These are phyloP conservation scores for Sorex maritimensis DNA, from an alignment of 2,797 vertebrate species.

Conservation along the genomic window DNA sequence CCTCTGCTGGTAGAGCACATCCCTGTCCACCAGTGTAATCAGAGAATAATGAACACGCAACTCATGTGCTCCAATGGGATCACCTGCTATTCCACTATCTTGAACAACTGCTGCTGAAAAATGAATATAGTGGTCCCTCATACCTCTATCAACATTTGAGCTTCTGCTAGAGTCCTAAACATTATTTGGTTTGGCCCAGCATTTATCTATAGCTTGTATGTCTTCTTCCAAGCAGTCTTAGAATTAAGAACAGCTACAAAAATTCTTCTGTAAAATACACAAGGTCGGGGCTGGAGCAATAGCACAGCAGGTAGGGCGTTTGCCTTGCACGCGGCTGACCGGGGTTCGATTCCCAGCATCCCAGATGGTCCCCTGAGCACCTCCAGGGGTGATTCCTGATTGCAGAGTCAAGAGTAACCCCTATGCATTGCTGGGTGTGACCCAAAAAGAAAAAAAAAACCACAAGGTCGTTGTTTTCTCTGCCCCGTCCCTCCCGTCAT, in stretches of 20 bases:
- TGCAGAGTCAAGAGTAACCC: too few species aligned
- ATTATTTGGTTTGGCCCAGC: background rate
- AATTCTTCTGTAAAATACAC: background rate
- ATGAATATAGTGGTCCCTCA: slow-evolving; percentile 16
- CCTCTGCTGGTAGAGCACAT: background rate
- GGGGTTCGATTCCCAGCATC: too few species aligned
- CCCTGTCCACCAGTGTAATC: background rate
- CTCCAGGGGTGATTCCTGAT: too few species aligned
- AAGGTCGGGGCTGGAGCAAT: too few species aligned
- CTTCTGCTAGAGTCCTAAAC: slow-evolving; percentile 11
- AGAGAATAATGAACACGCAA: background rate
- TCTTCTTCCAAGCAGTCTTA: background rate
- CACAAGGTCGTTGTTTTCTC: too few species aligned
- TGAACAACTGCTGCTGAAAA: background rate
- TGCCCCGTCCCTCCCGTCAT: background rate
- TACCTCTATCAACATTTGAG: background rate
- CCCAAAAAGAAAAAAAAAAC: too few species aligned
- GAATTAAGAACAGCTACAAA: background rate
- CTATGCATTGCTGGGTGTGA: too few species aligned
- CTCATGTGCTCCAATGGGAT: background rate
- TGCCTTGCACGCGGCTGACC: too few species aligned
- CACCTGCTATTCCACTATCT: background rate
- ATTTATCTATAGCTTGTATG: background rate
- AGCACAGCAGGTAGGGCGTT: too few species aligned
- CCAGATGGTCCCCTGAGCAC: too few species aligned